Evolutionary conservation across 1,140 invertebrate species (phyloP), one percentile per base, ranked within the genome.

Genomic region (Bombus huntii): DNA sequence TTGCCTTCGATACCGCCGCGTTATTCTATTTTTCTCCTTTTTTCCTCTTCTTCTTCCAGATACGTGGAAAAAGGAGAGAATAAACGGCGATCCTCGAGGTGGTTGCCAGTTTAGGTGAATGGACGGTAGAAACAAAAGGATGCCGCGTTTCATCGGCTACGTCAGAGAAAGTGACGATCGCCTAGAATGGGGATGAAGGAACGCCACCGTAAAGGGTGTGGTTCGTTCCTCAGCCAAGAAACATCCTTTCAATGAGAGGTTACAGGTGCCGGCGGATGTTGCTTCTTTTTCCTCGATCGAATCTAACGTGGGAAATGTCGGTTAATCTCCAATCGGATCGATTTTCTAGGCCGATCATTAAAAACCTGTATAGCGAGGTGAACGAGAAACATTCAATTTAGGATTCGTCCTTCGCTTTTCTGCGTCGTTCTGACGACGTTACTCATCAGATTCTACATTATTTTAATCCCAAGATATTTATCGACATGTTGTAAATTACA

Each of bases 131-230:
- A 91, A 92, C 91, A 92, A 92, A 93, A 93, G 90, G 85, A 87
- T 76, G 84, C 83, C 88, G 86, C 81, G 81, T 91, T 83, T 81
- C 79, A 75, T 74, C 84, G 59, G 87, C 57, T 81, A 83, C 90
- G 91, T 91, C 90, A 25, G 28, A 28, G 91, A 91, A 91, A 88
- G 88, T 90, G 92, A 93, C 89, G 88, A 88, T 89, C 83, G 44
- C 80, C 8, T 3, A 2, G 62, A 79, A 44, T 3, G 86, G 87
- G 91, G 91, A 85, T 88, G 89, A 89, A 91, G 91, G 89, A 88
- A 91, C 90, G 88, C 90, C 88, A 89, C 89, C 87, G 88, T 88
- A 83, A 90, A 92, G 92, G 92, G 92, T 93, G 91, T 92, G 92
- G 91, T 91, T 88, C 74, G 81, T 89, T 90, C 39, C 31, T 66